Percentiles rank a stretch among this genome's conserved stretches.
Conservation (phyloP, 2,888 invertebrate species). For the Augiades crinisus region DNA sequence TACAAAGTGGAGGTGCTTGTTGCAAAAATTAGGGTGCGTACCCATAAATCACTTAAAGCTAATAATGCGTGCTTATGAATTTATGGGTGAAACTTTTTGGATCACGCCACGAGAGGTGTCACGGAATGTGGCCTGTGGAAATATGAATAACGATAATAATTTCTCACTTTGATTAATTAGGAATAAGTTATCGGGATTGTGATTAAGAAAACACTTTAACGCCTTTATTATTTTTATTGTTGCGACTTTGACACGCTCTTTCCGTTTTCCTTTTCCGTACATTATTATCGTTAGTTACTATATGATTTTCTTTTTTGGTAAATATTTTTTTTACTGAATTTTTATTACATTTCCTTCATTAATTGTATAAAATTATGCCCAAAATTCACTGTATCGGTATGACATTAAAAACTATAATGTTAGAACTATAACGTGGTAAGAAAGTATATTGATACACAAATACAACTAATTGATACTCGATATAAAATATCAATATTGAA, state of each 20-base stretch:
- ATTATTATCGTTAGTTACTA: neutral
- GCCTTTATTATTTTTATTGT: slow-evolving; percentile 17
- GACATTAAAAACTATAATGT: no score
- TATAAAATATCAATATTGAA: no score
- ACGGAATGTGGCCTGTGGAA: slow-evolving; percentile 16
- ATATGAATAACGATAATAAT: slow-evolving; percentile 16
- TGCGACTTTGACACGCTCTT: neutral
- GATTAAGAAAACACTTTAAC: slow-evolving; percentile 21
- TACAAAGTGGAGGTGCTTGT: slow-evolving; percentile 39
- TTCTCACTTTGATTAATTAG: slow-evolving; percentile 21
- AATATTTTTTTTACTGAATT: no score
- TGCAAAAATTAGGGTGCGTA: slow-evolving; percentile 33
- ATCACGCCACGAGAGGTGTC: slow-evolving; percentile 22
- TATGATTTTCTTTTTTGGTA: no score
- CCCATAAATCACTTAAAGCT: slow-evolving; percentile 36
- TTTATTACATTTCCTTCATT: no score
- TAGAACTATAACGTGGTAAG: no score
- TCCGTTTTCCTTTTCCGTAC: neutral
- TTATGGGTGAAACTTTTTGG: slow-evolving; percentile 22
- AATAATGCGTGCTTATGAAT: slow-evolving; percentile 25
- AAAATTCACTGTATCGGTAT: no score
- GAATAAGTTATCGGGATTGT: slow-evolving; percentile 14
- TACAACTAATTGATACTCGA: no score
- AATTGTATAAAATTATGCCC: no score
- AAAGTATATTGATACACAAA: no score